phyloP scores from a whole-genome alignment of 2,113 vertebrate species.

The Progne subis region DNA sequence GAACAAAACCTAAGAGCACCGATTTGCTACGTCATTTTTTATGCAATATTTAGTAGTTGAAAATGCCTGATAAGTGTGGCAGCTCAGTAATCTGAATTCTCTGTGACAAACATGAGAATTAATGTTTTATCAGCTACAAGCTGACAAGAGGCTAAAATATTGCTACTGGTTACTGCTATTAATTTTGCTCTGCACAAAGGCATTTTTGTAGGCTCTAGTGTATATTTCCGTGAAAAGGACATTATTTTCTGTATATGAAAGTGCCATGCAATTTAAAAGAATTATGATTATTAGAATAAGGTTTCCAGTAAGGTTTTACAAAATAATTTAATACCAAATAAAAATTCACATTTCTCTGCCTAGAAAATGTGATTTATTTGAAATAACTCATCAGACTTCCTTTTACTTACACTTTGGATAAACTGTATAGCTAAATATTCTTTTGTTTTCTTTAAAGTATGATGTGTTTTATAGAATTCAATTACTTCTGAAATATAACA shows the following conservation, averaged over 20 bases:
- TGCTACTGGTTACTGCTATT: neutral
- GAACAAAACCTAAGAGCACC: neutral
- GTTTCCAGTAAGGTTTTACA: neutral
- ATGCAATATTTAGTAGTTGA: neutral
- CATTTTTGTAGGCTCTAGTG: neutral
- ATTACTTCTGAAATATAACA: neutral
- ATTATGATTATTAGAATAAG: constrained; percentile 6
- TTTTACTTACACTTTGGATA: neutral
- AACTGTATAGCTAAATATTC: neutral
- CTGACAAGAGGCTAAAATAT: neutral
- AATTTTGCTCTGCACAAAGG: neutral
- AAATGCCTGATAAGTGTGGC: neutral
- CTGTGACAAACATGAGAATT: neutral
- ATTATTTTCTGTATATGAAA: neutral
- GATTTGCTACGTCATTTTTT: neutral
- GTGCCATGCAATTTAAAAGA: constrained; percentile 6
- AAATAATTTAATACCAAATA: neutral
- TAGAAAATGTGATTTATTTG: neutral
- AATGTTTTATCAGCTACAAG: constrained; percentile 30
- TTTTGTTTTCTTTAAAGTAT: neutral
- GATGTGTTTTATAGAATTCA: neutral
- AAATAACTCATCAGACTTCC: neutral
- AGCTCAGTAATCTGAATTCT: neutral
- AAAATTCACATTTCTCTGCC: neutral
- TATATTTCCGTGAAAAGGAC: neutral